A percentile compares a stretch with the other conserved stretches of the same genome.
These are phyloP conservation scores for Cistogaster globosa DNA, from an alignment of 2,888 invertebrate genomes.

Conservation along the genomic window DNA sequence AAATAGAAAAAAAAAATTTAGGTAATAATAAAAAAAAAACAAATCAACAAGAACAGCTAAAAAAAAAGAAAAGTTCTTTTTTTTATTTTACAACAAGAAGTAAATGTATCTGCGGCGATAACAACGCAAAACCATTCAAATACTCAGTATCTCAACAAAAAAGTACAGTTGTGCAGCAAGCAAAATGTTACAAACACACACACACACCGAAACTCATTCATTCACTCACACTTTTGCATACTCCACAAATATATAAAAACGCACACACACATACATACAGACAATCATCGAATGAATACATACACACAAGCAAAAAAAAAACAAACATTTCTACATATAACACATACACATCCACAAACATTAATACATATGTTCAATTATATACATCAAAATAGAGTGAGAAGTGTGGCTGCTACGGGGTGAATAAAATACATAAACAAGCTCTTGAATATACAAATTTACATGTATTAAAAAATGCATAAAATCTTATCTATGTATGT, in stretches of 20 bases:
- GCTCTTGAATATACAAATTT: conserved; percentile 11
- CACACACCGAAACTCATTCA: conserved; percentile 34
- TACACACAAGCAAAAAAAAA: conserved; percentile 8
- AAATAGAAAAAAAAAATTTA: conserved; percentile 29
- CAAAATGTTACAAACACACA: conserved; percentile 51
- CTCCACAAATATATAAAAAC: conserved; percentile 16
- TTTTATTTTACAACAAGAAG: conserved; percentile 68
- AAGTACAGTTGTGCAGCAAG: conserved; percentile 80
- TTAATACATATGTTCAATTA: not conserved
- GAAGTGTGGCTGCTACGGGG: conserved; percentile 58
- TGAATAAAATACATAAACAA: conserved; percentile 60
- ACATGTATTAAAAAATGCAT: not conserved
- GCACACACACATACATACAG: conserved; percentile 18
- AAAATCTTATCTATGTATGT: conserved; percentile 30
- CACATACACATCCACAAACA: conserved; percentile 22
- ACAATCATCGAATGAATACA: not conserved
- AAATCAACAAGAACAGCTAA: conserved; percentile 55
- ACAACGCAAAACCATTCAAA: conserved; percentile 76
- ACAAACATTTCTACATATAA: conserved; percentile 18
- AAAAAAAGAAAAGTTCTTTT: conserved; percentile 46
- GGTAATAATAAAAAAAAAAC: conserved; percentile 41
- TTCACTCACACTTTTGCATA: conserved; percentile 31
- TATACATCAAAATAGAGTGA: conserved; percentile 34
- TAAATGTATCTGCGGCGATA: conserved; percentile 73
- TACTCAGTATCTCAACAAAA: conserved; percentile 69